Evolutionary conservation across 2,888 invertebrate genomes (phyloP), one percentile per base, ranked within the genome.

Genomic region (Drosophila niveifrons): DNA sequence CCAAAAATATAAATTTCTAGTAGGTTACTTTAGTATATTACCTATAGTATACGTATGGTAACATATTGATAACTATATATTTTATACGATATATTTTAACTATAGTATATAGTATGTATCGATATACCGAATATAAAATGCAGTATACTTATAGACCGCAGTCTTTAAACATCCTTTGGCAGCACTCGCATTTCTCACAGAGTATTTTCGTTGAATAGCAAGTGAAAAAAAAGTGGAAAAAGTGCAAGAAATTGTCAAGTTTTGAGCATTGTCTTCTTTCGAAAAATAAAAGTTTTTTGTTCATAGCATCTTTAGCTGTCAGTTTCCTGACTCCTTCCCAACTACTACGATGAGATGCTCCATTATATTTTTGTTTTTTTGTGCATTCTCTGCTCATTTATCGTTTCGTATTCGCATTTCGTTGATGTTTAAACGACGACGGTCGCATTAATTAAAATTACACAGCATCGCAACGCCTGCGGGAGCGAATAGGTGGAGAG

Each of bases 381-480:
- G 34, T 23, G 48, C 52, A 61, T 59, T 29, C 53, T 58, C 34
- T 36, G 36, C 48, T 28, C 41, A 44, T 44, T 56, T 64, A 56
- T 46, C 61, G 39, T 51, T 41, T 71, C 58, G 81, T 88, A 80
- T 83, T 82, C 83, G 77, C 81, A 83, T 81, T 86, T 72, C 85
- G 85, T 78, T 78, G 17, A 76, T 72, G 63, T 72, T 72, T 70
- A 78, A n/a, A n/a, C n/a, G n/a, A 63, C 75, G 79, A 79, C 71
- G 75, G 66, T 68, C 61, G 88, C 83, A 83, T 88, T 83, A 83
- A 83, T 83, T 83, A 83, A 83, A 83, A 83, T 83, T 83, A 87
- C 82, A 81, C 59, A 51, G 79, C 65, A 73, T 39, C 66, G 79
- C 89, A 72, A 59, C 34, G 55, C 23, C 23, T 23, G 23, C n/a